These are phyloP conservation scores for Poeciliopsis prolifica DNA, from an alignment of 2,113 vertebrate genomes.

Conservation along the genomic window DNA sequence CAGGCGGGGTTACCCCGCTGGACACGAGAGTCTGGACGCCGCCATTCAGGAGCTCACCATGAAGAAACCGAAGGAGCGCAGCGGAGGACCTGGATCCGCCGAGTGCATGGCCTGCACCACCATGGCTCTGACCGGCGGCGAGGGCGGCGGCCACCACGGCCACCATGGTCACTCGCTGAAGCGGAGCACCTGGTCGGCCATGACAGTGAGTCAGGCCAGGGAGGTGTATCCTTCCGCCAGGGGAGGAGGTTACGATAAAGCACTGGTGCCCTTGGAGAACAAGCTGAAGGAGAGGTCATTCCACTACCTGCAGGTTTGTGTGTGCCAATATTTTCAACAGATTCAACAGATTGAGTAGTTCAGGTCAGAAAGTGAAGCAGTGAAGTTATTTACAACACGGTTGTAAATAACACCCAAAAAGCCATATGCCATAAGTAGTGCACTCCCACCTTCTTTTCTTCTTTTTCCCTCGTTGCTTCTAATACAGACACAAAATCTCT, in stretches of 20 bases:
- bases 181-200: conserved; percentile 96
- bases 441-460: too few species aligned
- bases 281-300: conserved; percentile 94
- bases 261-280: conserved; percentile 89
- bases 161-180: conserved; percentile 89
- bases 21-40: conserved; percentile 92
- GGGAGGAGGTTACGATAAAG: conserved; percentile 85
- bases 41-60: conserved; percentile 96
- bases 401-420: background rate
- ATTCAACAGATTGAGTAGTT: background rate
- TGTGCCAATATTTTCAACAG: background rate
- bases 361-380: background rate
- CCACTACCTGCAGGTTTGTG: conserved; percentile 94
- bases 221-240: conserved; percentile 89
- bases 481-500: too few species aligned
- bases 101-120: conserved; percentile 95
- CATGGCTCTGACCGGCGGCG: conserved; percentile 88
- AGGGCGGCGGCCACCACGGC: conserved; percentile 64
- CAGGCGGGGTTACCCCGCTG: conserved; percentile 82
- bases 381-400: background rate
- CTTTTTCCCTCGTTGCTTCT: too few species aligned
- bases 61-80: conserved; percentile 87
- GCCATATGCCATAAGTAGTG: too few species aligned
- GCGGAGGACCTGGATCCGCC: conserved; percentile 81
- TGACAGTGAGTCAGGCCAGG: conserved; percentile 97